phyloP scores from a whole-genome alignment of 1,140 invertebrate species.

The Leptinotarsa undecemlineata region DNA sequence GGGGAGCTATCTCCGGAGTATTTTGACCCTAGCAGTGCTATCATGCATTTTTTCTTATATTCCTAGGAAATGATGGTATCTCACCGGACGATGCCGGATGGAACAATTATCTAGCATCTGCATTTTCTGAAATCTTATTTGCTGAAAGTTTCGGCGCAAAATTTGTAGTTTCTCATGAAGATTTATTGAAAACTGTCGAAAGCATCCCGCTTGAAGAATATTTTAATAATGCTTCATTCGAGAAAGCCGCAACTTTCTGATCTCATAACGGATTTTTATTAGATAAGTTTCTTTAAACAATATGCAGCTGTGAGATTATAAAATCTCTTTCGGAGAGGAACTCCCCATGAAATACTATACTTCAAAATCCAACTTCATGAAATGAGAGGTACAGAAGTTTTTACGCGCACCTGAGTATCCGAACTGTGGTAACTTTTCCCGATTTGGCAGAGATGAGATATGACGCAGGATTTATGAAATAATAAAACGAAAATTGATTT shows the following conservation, averaged over 20 bases:
- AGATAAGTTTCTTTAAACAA: slow-evolving; percentile 27
- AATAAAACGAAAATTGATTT: not conserved
- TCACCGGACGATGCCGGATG: too few species aligned
- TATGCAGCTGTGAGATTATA: slow-evolving; percentile 29
- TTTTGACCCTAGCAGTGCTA: too few species aligned
- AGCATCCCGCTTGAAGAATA: slow-evolving; percentile 22
- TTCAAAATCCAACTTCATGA: slow-evolving; percentile 20
- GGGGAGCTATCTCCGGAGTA: too few species aligned
- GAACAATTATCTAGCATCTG: too few species aligned
- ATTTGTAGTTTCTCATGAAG: slow-evolving; percentile 10
- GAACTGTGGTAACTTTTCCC: not conserved
- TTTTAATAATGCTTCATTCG: slow-evolving; percentile 29
- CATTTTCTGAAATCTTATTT: too few species aligned
- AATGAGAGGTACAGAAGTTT: slow-evolving; percentile 13
- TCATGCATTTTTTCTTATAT: too few species aligned
- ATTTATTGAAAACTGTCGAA: slow-evolving; percentile 28
- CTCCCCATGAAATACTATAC: slow-evolving; percentile 15
- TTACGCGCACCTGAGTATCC: not conserved
- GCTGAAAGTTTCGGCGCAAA: not conserved
- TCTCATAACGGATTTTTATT: slow-evolving; percentile 30
- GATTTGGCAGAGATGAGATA: not conserved
- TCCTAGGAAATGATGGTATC: too few species aligned
- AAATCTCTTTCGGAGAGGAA: slow-evolving; percentile 1
- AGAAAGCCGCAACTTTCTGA: slow-evolving; percentile 22
- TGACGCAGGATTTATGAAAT: not conserved